phyloP scores from a whole-genome alignment of 2,888 invertebrate species.

The Lithophane semibrunnea region DNA sequence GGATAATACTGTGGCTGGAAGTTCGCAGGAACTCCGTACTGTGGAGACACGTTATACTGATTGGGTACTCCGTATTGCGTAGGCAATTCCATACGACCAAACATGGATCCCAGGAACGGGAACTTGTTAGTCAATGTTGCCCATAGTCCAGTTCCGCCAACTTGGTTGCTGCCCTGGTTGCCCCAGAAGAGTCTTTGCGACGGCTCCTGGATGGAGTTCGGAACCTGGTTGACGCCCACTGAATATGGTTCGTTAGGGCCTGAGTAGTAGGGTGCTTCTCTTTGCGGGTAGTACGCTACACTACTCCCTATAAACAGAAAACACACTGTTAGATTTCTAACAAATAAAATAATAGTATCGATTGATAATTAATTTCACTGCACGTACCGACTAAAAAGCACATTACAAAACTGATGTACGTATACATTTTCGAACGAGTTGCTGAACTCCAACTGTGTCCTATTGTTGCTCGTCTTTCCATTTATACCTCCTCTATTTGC shows the following conservation, averaged over 20 bases:
- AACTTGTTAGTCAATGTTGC: conserved; percentile 86
- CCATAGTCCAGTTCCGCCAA: conserved; percentile 86
- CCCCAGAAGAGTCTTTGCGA: conserved; percentile 87
- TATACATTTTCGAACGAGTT: conserved; percentile 86
- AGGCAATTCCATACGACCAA: conserved; percentile 84
- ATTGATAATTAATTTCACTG: conserved; percentile 68
- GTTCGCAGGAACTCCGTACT: conserved; percentile 69
- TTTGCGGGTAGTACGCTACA: conserved; percentile 81
- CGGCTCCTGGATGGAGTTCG: conserved; percentile 77
- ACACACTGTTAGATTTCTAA: conserved; percentile 37
- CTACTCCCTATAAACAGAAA: conserved; percentile 80
- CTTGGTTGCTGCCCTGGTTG: conserved; percentile 84
- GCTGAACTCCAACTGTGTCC: conserved; percentile 84
- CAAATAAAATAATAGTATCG: conserved; percentile 43
- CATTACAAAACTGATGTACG: conserved; percentile 80
- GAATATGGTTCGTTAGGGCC: conserved; percentile 82
- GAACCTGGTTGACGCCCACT: conserved; percentile 71
- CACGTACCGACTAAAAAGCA: conserved; percentile 86
- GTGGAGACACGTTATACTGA: conserved; percentile 66
- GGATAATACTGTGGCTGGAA: conserved; percentile 68
- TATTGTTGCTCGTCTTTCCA: conserved; percentile 86
- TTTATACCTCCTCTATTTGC: conserved; percentile 89
- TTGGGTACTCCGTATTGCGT: conserved; percentile 77
- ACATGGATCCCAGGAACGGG: conserved; percentile 85
- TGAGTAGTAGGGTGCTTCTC: conserved; percentile 81